A percentile compares a stretch with the other conserved stretches of the same genome.
Evolutionary conservation across 2,888 invertebrate species (phyloP).

Genomic region (Agonopterix arenella): DNA sequence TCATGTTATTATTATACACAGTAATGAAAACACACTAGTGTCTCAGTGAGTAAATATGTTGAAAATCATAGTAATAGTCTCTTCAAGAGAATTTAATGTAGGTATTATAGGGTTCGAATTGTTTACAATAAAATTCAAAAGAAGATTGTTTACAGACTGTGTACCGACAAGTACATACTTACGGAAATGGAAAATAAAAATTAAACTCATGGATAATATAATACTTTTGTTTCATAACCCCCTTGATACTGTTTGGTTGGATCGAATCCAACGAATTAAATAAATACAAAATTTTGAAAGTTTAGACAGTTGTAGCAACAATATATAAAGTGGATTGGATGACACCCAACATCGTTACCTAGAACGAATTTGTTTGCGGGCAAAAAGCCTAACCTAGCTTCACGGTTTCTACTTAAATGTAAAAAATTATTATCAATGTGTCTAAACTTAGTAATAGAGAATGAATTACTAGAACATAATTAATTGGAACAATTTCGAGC

Average conservation of each 20-base stretch:
- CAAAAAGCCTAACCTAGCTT: constrained; percentile 18
- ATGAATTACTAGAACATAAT: constrained; percentile 72
- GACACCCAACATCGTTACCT: no score
- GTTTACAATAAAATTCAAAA: constrained; percentile 16
- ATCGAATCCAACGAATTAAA: no score
- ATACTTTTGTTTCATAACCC: constrained; percentile 7
- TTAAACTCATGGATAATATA: constrained; percentile 30
- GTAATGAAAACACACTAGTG: constrained; percentile 11
- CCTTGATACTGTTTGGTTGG: no score
- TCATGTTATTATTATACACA: constrained; percentile 5
- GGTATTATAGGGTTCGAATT: constrained; percentile 28
- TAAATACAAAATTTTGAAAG: no score
- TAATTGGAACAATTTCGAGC: constrained; percentile 70
- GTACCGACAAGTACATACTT: constrained; percentile 4
- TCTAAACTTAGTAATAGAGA: constrained; percentile 67
- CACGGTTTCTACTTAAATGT: constrained; percentile 49
- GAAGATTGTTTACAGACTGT: constrained; percentile 15
- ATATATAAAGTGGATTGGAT: no score
- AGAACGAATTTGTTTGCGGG: no score
- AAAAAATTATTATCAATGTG: constrained; percentile 58
- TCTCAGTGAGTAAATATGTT: constrained; percentile 22
- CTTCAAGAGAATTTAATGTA: constrained; percentile 39
- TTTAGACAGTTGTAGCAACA: no score
- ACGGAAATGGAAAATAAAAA: constrained; percentile 2
- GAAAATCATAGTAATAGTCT: constrained; percentile 38